Evolutionary conservation across 1,140 invertebrate genomes (phyloP).

Genomic region (Neuroterus valhalla): DNA sequence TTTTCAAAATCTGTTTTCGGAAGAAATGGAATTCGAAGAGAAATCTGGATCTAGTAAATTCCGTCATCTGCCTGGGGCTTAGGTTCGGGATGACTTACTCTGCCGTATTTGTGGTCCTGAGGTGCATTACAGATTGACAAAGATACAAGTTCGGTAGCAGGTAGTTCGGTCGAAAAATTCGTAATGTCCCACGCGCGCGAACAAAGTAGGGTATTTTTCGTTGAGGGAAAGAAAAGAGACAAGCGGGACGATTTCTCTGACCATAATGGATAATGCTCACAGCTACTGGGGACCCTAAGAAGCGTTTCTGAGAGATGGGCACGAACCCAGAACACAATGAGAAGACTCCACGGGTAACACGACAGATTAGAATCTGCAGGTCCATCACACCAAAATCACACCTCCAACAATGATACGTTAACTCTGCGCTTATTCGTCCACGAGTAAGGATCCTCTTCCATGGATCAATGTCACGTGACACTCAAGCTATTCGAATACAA

Average conservation of each 20-base stretch:
- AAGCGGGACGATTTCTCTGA: constrained; percentile 7
- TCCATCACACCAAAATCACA: constrained; percentile 37
- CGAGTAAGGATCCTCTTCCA: neutral
- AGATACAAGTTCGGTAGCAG: neutral
- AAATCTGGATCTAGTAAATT: no score
- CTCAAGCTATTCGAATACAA: neutral
- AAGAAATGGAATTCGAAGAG: no score
- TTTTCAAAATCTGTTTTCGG: no score
- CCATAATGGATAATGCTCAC: constrained; percentile 5
- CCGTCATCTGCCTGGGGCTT: no score
- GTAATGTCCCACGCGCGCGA: constrained; percentile 14
- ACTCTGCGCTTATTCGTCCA: neutral
- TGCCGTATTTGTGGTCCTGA: no score
- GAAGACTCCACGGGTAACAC: constrained; percentile 39
- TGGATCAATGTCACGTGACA: neutral
- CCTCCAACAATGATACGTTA: neutral
- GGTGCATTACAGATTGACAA: no score
- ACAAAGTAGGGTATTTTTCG: constrained; percentile 18
- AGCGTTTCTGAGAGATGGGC: constrained; percentile 43
- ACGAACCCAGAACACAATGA: constrained; percentile 48
- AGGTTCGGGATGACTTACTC: no score
- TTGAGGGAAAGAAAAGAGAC: constrained; percentile 16
- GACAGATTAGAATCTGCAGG: constrained; percentile 46
- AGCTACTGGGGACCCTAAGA: constrained; percentile 36
- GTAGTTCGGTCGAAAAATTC: constrained; percentile 25